Evolutionary conservation across 2,113 vertebrate species (phyloP).

Genomic region (Xenopus laevis): DNA sequence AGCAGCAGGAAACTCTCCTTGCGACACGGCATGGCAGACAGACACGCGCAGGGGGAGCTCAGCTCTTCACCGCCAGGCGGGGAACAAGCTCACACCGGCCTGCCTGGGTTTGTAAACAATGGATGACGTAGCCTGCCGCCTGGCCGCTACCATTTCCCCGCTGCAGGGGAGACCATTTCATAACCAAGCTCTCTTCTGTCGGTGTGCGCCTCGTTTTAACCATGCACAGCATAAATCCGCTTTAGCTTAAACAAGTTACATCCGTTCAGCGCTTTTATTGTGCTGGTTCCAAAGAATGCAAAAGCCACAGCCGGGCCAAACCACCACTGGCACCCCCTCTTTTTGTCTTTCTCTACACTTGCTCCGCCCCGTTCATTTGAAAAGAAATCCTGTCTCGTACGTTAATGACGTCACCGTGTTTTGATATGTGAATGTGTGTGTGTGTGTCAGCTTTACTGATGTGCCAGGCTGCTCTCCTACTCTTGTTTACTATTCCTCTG

Average conservation of each 20-base stretch:
- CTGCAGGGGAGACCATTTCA: not conserved
- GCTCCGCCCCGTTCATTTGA: conserved; percentile 7
- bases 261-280: not conserved
- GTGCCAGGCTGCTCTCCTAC: too few relatives aligned
- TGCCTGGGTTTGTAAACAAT: conserved; percentile 82
- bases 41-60: not conserved
- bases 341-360: conserved; percentile 10
- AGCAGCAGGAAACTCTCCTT: conserved; percentile 78
- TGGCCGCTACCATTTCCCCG: conserved; percentile 57
- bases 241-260: accelerated
- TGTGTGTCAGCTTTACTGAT: not conserved
- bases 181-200: not conserved
- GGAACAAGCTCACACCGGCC: conserved; percentile 51
- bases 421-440: conserved; percentile 4
- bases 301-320: not conserved
- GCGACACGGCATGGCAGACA: conserved; percentile 71
- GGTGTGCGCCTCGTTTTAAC: not conserved
- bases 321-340: conserved; percentile 7
- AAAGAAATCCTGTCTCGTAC: conserved; percentile 22
- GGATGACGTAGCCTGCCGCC: conserved; percentile 62
- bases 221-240: not conserved
- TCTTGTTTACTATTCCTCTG: too few relatives aligned
- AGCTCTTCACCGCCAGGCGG: conserved; percentile 20
- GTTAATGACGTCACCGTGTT: conserved; percentile 40
- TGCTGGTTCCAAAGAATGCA: not conserved